A percentile compares a stretch with the other conserved stretches of the same genome.
Evolutionary conservation across 1,140 invertebrate genomes (phyloP).

Genomic region (Gryllus bimaculatus): DNA sequence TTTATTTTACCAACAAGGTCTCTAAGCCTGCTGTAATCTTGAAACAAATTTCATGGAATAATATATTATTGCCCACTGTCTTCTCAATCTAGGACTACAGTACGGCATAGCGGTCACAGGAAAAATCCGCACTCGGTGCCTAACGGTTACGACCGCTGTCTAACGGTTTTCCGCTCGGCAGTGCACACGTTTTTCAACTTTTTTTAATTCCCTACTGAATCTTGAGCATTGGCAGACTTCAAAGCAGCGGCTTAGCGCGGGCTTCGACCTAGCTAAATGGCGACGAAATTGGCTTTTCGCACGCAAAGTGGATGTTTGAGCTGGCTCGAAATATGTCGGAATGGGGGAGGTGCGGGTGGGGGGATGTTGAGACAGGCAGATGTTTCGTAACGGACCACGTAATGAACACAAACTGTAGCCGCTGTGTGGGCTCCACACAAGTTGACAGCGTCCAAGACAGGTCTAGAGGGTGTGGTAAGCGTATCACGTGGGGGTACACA

Average conservation of each 20-base stretch:
- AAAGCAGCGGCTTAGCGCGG: not conserved
- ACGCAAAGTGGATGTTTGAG: constrained; percentile 3
- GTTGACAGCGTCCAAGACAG: too few relatives aligned
- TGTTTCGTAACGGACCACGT: not conserved
- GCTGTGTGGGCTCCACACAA: too few relatives aligned
- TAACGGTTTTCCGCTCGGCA: not conserved
- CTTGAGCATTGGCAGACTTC: not conserved
- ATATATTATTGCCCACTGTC: too few relatives aligned
- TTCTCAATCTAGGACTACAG: not conserved
- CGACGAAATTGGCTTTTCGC: not conserved
- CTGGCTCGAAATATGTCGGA: not conserved
- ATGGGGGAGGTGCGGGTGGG: not conserved
- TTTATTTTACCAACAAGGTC: too few relatives aligned
- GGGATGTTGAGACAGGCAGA: not conserved
- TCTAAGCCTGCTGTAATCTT: too few relatives aligned
- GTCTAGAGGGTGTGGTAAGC: too few relatives aligned
- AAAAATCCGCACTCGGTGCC: not conserved
- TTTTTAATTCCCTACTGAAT: not conserved
- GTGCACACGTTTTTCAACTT: constrained; percentile 4
- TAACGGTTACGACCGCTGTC: not conserved
- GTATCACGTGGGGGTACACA: too few relatives aligned
- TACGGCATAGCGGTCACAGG: too few relatives aligned
- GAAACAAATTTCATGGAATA: too few relatives aligned
- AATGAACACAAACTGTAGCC: not conserved
- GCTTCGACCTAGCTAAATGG: not conserved